Conservation (phyloP, 2,888 invertebrate genomes). For the Dasysyrphus tricinctus region DNA sequence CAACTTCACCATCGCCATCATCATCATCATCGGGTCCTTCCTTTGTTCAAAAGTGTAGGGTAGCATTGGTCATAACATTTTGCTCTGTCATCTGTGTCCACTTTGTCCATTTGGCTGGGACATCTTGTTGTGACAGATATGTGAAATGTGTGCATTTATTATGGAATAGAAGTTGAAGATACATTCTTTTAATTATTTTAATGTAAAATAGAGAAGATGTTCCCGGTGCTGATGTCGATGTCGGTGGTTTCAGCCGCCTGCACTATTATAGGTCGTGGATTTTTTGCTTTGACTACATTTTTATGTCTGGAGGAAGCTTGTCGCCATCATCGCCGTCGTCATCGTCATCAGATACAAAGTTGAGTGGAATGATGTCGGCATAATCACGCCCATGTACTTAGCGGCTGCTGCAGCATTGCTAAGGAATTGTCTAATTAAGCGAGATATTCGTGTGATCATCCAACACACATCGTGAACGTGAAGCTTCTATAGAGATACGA, state of each 20-base stretch:
- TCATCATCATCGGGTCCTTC: conserved; percentile 21
- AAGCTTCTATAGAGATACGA: conserved; percentile 24
- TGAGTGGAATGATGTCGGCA: conserved; percentile 56
- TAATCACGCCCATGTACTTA: conserved; percentile 67
- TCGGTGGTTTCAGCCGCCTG: background rate
- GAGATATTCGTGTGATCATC: conserved; percentile 62
- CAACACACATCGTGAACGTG: conserved; percentile 57
- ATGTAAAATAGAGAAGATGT: conserved; percentile 30
- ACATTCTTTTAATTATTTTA: conserved; percentile 59
- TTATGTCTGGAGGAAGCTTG: conserved; percentile 16
- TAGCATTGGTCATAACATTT: conserved; percentile 68
- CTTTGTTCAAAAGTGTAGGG: conserved; percentile 59
- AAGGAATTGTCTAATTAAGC: conserved; percentile 61
- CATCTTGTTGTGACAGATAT: conserved; percentile 71
- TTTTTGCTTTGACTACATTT: background rate
- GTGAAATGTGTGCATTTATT: conserved; percentile 65
- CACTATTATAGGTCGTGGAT: background rate
- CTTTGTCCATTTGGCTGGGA: conserved; percentile 60
- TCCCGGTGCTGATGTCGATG: background rate
- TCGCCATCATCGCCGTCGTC: conserved; percentile 24
- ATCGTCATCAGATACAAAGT: conserved; percentile 1
- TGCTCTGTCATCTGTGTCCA: conserved; percentile 57
- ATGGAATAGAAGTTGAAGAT: conserved; percentile 21
- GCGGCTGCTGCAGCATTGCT: conserved; percentile 40
- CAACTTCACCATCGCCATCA: conserved; percentile 16